Conservation (phyloP, 2,797 vertebrate species). For the Urocyon cinereoargenteus region DNA sequence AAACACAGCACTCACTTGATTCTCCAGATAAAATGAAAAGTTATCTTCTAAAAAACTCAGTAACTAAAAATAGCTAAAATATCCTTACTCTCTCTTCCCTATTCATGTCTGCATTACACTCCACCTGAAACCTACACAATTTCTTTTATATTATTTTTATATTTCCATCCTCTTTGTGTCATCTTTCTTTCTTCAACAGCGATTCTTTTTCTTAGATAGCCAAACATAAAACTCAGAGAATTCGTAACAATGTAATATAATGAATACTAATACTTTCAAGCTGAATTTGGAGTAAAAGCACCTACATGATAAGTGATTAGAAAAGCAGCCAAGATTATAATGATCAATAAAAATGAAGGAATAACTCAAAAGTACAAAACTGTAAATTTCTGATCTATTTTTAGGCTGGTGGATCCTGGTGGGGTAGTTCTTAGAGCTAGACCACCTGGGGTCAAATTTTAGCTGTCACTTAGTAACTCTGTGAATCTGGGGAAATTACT, state of each 20-base stretch:
- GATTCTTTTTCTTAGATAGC: not conserved
- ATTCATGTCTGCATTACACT: not conserved
- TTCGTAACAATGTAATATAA: not conserved
- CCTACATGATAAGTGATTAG: not conserved
- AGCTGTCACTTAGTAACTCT: not conserved
- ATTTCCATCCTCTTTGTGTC: not conserved
- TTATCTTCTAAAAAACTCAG: not conserved
- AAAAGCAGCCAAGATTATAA: not conserved
- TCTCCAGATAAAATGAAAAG: not conserved
- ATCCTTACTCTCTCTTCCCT: not conserved
- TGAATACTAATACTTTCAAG: not conserved
- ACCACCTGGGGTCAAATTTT: not conserved
- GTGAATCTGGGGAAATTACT: not conserved
- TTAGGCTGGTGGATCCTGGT: not conserved
- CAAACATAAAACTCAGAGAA: slow-evolving; percentile 10
- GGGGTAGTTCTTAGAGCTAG: not conserved
- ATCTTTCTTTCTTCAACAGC: not conserved
- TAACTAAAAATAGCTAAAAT: not conserved
- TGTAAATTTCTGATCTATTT: not conserved
- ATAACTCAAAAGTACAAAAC: not conserved
- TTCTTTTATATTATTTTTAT: not conserved
- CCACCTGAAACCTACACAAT: not conserved
- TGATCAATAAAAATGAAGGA: not conserved
- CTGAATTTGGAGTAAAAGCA: slow-evolving; percentile 10
- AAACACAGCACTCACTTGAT: not conserved